Evolutionary conservation across 2,113 vertebrate genomes (phyloP).

Genomic region (Bubo scandiacus): DNA sequence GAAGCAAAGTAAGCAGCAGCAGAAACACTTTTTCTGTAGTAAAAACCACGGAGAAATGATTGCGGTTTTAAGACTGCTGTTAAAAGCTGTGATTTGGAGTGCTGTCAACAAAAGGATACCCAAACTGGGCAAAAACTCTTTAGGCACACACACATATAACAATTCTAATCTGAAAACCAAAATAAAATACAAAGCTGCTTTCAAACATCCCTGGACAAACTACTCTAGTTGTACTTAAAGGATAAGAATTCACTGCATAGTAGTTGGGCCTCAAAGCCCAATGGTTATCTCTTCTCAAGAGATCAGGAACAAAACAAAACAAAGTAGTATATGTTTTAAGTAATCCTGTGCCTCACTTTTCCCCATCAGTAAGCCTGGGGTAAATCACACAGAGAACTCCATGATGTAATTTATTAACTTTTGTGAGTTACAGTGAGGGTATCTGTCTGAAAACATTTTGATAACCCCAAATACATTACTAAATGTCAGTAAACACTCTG

Average conservation of each 20-base stretch:
- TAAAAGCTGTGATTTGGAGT: constrained; percentile 7
- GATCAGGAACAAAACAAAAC: not conserved
- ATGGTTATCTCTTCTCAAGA: not conserved
- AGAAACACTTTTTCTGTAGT: not conserved
- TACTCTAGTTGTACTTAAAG: not conserved
- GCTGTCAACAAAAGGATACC: not conserved
- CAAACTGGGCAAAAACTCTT: not conserved
- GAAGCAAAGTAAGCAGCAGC: not conserved
- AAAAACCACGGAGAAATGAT: not conserved
- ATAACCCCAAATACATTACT: not conserved
- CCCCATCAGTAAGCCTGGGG: not conserved
- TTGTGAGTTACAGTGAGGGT: not conserved
- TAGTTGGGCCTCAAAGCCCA: not conserved
- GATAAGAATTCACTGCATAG: not conserved
- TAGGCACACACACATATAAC: not conserved
- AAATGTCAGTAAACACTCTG: not conserved
- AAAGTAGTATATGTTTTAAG: not conserved
- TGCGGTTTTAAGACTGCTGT: not conserved
- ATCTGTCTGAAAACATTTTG: not conserved
- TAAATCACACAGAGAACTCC: not conserved
- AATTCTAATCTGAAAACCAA: not conserved
- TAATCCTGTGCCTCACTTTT: not conserved
- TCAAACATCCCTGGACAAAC: not conserved
- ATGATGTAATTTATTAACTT: not conserved
- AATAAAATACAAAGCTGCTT: not conserved